phyloP scores from a whole-genome alignment of 2,113 vertebrate genomes.

The Gallinago media region DNA sequence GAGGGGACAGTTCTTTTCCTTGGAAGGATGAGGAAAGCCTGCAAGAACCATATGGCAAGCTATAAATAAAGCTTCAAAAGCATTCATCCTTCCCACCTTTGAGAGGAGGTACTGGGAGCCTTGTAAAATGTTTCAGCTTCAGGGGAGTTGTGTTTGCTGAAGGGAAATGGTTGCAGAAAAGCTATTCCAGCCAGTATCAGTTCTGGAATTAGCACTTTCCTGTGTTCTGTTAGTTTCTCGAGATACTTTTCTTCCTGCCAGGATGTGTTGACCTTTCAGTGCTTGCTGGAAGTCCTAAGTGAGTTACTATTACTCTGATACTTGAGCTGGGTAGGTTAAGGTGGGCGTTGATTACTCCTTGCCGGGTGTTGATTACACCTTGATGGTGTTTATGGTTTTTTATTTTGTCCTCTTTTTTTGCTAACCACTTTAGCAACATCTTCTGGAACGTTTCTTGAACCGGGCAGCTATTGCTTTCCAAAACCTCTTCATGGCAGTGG shows the following conservation, averaged over 20 bases:
- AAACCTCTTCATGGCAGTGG: constrained; percentile 96
- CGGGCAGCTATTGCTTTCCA: constrained; percentile 93
- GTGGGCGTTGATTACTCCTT: background rate
- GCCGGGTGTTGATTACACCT: background rate
- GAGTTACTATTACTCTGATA: background rate
- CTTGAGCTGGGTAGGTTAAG: background rate
- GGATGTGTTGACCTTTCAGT: background rate
- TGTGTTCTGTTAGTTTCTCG: background rate
- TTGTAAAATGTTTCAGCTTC: background rate
- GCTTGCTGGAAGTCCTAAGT: background rate
- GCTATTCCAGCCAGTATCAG: background rate
- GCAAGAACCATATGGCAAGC: background rate
- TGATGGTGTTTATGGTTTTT: background rate
- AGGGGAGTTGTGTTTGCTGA: background rate
- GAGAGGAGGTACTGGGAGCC: background rate
- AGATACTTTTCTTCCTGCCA: background rate
- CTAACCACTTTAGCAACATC: constrained; percentile 84
- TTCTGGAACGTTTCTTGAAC: constrained; percentile 93
- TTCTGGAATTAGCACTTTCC: background rate
- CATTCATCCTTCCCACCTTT: background rate
- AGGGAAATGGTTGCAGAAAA: background rate
- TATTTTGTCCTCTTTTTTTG: background rate
- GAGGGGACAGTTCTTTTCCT: background rate
- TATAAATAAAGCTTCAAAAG: background rate
- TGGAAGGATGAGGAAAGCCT: background rate